These are phyloP conservation scores for Carapus acus DNA, from an alignment of 2,797 vertebrate species.

Conservation along the genomic window DNA sequence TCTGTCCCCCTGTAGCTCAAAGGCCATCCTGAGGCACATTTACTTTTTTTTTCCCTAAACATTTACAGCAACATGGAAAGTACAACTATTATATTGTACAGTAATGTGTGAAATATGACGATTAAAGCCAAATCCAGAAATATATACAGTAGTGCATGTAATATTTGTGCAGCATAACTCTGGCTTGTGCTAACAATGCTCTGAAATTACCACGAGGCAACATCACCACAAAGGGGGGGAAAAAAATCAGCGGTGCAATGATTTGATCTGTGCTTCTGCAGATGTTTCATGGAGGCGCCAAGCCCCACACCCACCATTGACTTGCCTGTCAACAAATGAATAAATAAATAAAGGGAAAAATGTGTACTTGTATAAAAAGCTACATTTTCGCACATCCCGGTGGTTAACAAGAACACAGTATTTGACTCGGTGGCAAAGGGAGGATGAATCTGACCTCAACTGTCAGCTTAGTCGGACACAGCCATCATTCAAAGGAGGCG, in stretches of 20 bases:
- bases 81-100: no score
- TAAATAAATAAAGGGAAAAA: no score
- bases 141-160: no score
- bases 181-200: no score
- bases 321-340: slow-evolving; percentile 21
- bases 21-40: neutral
- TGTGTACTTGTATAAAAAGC: slow-evolving; percentile 27
- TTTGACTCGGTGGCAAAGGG: slow-evolving; percentile 39
- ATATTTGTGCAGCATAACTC: no score
- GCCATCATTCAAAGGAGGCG: slow-evolving; percentile 64
- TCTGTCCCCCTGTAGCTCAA: slow-evolving; percentile 7
- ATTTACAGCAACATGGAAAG: no score
- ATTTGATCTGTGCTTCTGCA: no score
- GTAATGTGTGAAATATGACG: no score
- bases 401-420: slow-evolving; percentile 39
- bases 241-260: no score
- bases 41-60: neutral
- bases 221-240: no score
- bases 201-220: no score
- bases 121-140: no score
- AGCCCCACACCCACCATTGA: slow-evolving; percentile 2
- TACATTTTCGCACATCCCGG: slow-evolving; percentile 22
- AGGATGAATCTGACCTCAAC: slow-evolving; percentile 46
- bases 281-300: slow-evolving; percentile 1
- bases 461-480: slow-evolving; percentile 48